Percentiles rank a stretch among this genome's conserved stretches.
phyloP scores from a whole-genome alignment of 2,113 vertebrate genomes.

The Oxyruncus cristatus region DNA sequence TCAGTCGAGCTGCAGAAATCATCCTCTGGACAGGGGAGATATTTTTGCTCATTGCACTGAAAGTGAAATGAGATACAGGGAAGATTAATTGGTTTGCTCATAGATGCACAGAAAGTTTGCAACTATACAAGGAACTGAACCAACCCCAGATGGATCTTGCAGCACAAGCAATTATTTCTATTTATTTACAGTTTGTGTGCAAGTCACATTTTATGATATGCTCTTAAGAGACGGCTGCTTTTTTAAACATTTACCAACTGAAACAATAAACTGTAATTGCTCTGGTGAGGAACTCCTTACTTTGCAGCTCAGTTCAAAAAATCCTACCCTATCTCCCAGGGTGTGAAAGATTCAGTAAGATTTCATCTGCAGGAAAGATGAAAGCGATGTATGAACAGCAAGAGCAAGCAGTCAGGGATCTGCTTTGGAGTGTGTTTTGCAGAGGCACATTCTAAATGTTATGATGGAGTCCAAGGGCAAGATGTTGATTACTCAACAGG shows the following conservation, averaged over 20 bases:
- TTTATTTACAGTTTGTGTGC: constrained; percentile 21
- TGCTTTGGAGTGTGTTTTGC: not conserved
- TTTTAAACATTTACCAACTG: constrained; percentile 25
- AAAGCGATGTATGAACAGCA: not conserved
- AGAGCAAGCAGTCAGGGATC: not conserved
- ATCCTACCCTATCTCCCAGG: not conserved
- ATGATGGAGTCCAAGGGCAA: not conserved
- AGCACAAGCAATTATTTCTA: constrained; percentile 4
- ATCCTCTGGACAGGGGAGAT: not conserved
- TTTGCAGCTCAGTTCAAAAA: not conserved
- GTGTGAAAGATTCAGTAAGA: not conserved
- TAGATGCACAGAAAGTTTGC: not conserved
- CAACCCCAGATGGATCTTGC: not conserved
- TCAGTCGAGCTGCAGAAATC: not conserved
- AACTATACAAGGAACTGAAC: not conserved
- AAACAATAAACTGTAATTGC: constrained; percentile 30
- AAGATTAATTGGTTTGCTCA: not conserved
- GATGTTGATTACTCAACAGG: not conserved
- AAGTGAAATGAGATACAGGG: not conserved
- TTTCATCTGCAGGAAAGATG: not conserved
- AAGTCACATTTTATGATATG: not conserved
- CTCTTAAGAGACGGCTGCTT: not conserved
- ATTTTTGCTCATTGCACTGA: not conserved
- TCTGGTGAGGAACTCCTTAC: not conserved
- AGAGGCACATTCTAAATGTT: not conserved